Percentiles rank a stretch among this genome's conserved stretches.
Conservation (phyloP, 1,140 invertebrate genomes). For the Physella acuta region DNA sequence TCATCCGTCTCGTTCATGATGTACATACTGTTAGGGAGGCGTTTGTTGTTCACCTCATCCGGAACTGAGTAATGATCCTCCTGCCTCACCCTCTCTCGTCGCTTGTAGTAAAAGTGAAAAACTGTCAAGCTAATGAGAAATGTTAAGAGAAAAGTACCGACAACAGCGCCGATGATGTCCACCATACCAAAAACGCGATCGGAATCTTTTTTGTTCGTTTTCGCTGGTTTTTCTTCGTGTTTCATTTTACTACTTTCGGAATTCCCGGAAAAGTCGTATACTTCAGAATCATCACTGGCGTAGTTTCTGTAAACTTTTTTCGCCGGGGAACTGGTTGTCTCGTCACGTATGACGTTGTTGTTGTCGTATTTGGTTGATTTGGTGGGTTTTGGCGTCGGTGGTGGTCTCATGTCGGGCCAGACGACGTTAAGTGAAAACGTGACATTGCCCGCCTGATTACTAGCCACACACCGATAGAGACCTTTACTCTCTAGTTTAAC, state of each 20-base stretch:
- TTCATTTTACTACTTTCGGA: conserved; percentile 26
- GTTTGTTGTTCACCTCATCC: conserved; percentile 26
- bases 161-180: conserved; percentile 54
- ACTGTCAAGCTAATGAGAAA: conserved; percentile 50
- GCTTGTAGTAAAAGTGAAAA: conserved; percentile 49
- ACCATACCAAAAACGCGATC: conserved; percentile 42
- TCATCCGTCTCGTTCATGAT: conserved; percentile 34
- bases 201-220: not conserved
- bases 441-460: conserved; percentile 57
- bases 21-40: conserved; percentile 26
- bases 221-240: not conserved
- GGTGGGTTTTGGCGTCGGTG: conserved; percentile 7
- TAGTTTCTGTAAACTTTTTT: conserved; percentile 23
- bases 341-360: conserved; percentile 25
- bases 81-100: conserved; percentile 27
- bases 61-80: conserved; percentile 34
- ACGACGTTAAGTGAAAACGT: conserved; percentile 55
- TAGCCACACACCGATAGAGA: conserved; percentile 55
- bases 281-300: conserved; percentile 22
- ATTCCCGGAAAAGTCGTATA: conserved; percentile 27
- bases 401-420: conserved; percentile 41
- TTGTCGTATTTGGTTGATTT: conserved; percentile 14
- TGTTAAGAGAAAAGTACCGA: conserved; percentile 56
- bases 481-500: conserved; percentile 40
- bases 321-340: conserved; percentile 24